These are phyloP conservation scores for Tetrax tetrax DNA, from an alignment of 2,113 vertebrate genomes.

Conservation along the genomic window DNA sequence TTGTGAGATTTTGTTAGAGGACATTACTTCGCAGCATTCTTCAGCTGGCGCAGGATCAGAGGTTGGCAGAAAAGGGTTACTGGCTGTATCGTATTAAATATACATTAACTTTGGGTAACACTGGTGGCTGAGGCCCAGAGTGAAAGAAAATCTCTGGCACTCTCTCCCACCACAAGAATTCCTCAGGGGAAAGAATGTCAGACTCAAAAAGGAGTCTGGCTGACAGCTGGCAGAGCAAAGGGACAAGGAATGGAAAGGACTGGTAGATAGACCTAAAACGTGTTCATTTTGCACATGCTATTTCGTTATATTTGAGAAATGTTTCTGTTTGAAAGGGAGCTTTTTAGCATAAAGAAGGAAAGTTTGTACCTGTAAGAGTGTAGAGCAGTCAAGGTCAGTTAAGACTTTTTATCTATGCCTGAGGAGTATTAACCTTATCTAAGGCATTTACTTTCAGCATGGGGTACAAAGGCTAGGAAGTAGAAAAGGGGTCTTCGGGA, in stretches of 20 bases:
- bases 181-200: neutral
- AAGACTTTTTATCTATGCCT: neutral
- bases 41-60: neutral
- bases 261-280: neutral
- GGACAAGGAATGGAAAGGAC: neutral
- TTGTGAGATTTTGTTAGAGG: neutral
- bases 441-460: neutral
- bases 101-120: conserved; percentile 10
- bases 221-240: neutral
- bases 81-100: neutral
- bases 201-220: neutral
- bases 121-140: conserved; percentile 1
- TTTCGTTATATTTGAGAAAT: neutral
- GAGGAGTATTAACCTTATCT: neutral
- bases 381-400: neutral
- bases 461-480: neutral
- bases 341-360: neutral
- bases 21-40: neutral
- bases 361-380: neutral
- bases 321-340: neutral
- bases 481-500: neutral
- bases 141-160: conserved; percentile 35
- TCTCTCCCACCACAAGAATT: neutral
- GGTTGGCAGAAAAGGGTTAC: neutral
- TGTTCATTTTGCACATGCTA: neutral